A percentile compares a stretch with the other conserved stretches of the same genome.
These are phyloP conservation scores for Nymphalis urticae DNA, from an alignment of 2,888 invertebrate species.

Conservation along the genomic window DNA sequence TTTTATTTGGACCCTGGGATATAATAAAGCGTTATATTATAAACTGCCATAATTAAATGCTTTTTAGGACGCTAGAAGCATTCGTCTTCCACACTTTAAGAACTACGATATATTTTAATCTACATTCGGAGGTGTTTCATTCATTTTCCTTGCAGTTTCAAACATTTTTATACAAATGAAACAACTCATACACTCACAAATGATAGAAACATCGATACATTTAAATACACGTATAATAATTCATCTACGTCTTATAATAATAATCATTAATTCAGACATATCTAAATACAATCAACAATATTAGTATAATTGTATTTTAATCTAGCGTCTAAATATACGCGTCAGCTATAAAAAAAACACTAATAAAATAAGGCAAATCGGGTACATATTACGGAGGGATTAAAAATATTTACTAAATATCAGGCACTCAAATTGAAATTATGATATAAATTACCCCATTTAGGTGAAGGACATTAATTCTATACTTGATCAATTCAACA, in stretches of 20 bases:
- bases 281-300: conserved; percentile 36
- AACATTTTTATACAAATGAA: conserved; percentile 14
- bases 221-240: conserved; percentile 21
- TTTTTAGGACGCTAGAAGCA: conserved; percentile 20
- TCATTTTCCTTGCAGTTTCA: neutral
- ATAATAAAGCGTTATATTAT: conserved; percentile 44
- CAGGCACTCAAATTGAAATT: conserved; percentile 77
- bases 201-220: conserved; percentile 32
- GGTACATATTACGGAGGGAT: conserved; percentile 70
- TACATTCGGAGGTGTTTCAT: conserved; percentile 2
- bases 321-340: conserved; percentile 59
- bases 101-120: conserved; percentile 27
- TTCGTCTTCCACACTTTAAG: conserved; percentile 17
- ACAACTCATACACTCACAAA: conserved; percentile 7
- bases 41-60: conserved; percentile 29
- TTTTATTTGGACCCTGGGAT: conserved; percentile 75
- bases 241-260: conserved; percentile 28
- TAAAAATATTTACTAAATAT: conserved; percentile 64
- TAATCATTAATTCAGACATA: conserved; percentile 34
- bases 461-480: conserved; percentile 43
- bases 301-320: conserved; percentile 50
- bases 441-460: conserved; percentile 50
- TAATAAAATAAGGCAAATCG: conserved; percentile 79
- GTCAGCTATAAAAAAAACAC: conserved; percentile 54
- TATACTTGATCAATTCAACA: conserved; percentile 2